phyloP scores from a whole-genome alignment of 2,113 vertebrate genomes.

The Odocoileus hemionus region DNA sequence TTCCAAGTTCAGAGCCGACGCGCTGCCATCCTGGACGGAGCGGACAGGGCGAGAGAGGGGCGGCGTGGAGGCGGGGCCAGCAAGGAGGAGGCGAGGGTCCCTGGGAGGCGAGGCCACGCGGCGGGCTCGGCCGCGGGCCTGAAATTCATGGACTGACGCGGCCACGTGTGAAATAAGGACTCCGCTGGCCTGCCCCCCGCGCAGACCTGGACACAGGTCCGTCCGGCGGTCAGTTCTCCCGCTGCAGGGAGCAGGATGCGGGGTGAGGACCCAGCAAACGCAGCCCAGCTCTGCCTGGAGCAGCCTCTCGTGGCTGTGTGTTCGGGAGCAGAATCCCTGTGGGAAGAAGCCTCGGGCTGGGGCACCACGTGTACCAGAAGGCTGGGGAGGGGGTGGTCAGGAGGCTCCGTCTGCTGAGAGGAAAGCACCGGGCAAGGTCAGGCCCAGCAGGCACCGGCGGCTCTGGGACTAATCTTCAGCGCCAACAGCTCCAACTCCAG shows the following conservation, averaged over 20 bases:
- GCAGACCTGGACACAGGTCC: not conserved
- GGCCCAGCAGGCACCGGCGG: accelerated
- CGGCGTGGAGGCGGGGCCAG: not conserved
- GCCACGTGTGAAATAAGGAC: not conserved
- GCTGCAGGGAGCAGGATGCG: not conserved
- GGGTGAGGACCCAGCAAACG: not conserved
- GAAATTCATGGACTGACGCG: not conserved
- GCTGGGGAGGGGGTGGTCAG: not conserved
- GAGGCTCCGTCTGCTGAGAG: not conserved
- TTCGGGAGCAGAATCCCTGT: not conserved
- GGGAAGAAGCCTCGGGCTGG: not conserved
- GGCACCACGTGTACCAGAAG: not conserved
- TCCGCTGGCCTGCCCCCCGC: not conserved
- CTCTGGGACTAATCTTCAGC: too few relatives aligned
- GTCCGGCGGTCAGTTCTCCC: accelerated
- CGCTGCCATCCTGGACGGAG: not conserved
- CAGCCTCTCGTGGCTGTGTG: not conserved
- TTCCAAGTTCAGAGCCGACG: not conserved
- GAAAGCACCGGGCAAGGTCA: not conserved
- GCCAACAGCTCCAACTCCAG: not conserved
- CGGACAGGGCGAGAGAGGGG: not conserved
- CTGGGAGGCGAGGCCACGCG: too few relatives aligned
- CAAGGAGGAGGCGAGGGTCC: not conserved
- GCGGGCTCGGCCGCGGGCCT: not conserved
- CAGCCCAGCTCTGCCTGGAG: not conserved